A percentile compares a stretch with the other conserved stretches of the same genome.
Conservation (phyloP, 2,797 vertebrate genomes). For the Acanthopagrus latus region DNA sequence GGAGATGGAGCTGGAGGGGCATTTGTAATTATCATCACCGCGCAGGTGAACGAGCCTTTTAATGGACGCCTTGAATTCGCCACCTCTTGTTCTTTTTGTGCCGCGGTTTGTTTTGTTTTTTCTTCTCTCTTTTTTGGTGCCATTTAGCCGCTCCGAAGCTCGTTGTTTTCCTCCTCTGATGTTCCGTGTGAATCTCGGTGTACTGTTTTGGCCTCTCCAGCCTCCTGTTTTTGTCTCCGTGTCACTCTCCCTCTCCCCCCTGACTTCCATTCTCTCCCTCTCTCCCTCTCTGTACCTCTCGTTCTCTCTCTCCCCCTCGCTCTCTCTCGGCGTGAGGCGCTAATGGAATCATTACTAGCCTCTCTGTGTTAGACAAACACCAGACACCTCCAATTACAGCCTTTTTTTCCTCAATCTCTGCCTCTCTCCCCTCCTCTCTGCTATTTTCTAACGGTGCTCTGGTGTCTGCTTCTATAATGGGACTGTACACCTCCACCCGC, state of each 20-base stretch:
- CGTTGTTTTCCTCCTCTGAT: constrained; percentile 36
- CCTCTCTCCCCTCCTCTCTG: constrained; percentile 61
- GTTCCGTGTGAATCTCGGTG: constrained; percentile 41
- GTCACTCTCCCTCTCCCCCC: constrained; percentile 19
- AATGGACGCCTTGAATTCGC: constrained; percentile 53
- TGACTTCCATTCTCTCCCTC: constrained; percentile 22
- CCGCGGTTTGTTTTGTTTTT: neutral
- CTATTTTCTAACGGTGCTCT: constrained; percentile 72
- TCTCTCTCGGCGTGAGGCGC: constrained; percentile 73
- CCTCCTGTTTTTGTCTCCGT: constrained; percentile 32
- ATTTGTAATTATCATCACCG: constrained; percentile 63
- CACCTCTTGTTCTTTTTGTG: constrained; percentile 53
- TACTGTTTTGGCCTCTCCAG: constrained; percentile 40
- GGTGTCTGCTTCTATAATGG: constrained; percentile 75
- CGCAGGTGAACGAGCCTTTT: constrained; percentile 71
- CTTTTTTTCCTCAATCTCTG: constrained; percentile 65
- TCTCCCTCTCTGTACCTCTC: neutral
- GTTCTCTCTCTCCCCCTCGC: constrained; percentile 22
- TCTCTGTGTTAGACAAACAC: constrained; percentile 83
- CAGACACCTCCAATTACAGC: constrained; percentile 83
- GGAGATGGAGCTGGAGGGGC: constrained; percentile 38
- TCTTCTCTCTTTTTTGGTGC: neutral
- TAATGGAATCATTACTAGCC: constrained; percentile 88
- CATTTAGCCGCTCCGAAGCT: constrained; percentile 40
- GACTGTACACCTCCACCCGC: constrained; percentile 39